phyloP scores from a whole-genome alignment of 2,888 invertebrate species.

The Noctua janthina region DNA sequence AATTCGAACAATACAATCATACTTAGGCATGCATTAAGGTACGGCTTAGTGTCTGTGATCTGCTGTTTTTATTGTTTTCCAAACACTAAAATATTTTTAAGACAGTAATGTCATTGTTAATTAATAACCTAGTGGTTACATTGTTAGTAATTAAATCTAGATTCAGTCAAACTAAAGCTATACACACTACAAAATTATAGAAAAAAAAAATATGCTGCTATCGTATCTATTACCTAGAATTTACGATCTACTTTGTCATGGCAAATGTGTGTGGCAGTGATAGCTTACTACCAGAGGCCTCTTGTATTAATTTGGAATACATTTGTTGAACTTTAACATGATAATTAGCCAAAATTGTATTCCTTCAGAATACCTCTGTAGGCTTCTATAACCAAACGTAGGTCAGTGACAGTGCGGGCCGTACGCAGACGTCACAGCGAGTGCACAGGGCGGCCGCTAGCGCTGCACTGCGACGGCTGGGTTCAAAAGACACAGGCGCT shows the following conservation, averaged over 20 bases:
- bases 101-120: background rate
- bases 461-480: too few species aligned
- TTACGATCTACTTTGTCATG: conserved; percentile 39
- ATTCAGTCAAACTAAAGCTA: conserved; percentile 68
- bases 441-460: too few species aligned
- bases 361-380: background rate
- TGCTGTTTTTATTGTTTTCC: background rate
- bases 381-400: background rate
- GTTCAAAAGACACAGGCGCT: too few species aligned
- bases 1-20: background rate
- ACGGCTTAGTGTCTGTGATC: background rate
- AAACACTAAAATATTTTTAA: background rate
- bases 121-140: conserved; percentile 37
- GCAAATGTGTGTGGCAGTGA: background rate
- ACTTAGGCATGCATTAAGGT: background rate
- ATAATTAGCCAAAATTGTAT: background rate
- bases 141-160: conserved; percentile 71
- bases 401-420: too few species aligned
- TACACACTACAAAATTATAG: conserved; percentile 35
- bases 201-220: conserved; percentile 1
- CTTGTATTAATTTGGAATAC: background rate
- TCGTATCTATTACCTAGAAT: background rate
- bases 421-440: too few species aligned
- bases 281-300: background rate
- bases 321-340: background rate